A percentile compares a stretch with the other conserved stretches of the same genome.
Conservation (phyloP, 2,888 invertebrate genomes). For the Clostera curtula region DNA sequence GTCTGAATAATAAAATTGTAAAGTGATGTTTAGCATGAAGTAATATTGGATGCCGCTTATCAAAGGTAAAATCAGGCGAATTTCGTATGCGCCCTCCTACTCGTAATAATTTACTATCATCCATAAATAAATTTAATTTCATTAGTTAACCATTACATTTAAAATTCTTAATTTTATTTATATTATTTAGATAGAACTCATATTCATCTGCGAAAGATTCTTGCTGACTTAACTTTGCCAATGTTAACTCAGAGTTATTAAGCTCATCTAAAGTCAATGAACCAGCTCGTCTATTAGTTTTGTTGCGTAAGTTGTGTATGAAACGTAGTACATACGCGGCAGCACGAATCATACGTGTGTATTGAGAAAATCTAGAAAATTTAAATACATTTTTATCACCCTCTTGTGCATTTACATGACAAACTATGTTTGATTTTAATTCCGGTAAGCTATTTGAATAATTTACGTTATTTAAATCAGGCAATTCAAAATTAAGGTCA, state of each 20-base stretch:
- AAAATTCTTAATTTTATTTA: too few relatives aligned
- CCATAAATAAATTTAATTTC: slow-evolving; percentile 2
- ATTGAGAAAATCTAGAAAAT: background rate
- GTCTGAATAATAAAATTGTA: slow-evolving; percentile 8
- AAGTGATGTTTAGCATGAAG: slow-evolving; percentile 16
- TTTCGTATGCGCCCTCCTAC: slow-evolving; percentile 5
- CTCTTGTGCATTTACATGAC: background rate
- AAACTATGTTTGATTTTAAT: background rate
- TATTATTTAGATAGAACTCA: background rate
- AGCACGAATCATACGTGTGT: background rate
- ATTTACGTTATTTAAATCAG: background rate
- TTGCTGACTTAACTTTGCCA: slow-evolving; percentile 2
- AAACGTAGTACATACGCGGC: background rate
- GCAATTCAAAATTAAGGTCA: slow-evolving; percentile 3
- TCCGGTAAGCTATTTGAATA: background rate
- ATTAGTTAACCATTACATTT: background rate
- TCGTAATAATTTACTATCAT: slow-evolving; percentile 4
- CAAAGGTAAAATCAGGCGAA: slow-evolving; percentile 4
- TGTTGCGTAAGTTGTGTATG: background rate
- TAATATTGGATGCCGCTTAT: slow-evolving; percentile 18
- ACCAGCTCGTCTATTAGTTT: slow-evolving; percentile 1
- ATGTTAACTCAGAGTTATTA: background rate
- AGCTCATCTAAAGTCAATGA: slow-evolving; percentile 2
- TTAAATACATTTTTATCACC: background rate
- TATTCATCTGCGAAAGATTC: slow-evolving; percentile 3